phyloP scores from a whole-genome alignment of 30 jellyfish, hydroid and myxozoan species.

The Catostylus mosaicus region DNA sequence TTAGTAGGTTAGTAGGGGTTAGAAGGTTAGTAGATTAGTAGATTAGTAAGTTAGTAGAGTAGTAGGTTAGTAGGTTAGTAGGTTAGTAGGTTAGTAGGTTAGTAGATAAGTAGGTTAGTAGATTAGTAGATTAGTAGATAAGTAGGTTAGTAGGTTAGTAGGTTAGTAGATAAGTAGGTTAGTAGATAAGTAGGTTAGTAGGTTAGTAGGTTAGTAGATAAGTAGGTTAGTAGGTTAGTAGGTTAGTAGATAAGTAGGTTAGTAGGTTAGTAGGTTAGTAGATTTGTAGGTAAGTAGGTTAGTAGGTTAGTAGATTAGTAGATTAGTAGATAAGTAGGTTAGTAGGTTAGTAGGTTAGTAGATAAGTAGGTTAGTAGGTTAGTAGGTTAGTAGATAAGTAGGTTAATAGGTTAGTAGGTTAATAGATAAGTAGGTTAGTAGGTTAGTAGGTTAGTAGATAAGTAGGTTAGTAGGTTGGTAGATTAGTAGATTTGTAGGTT shows the following conservation, averaged over 20 bases:
- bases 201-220: neutral
- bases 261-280: neutral
- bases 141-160: too few species aligned
- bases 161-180: too few species aligned
- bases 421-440: slow-evolving; percentile 15
- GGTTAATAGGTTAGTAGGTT: slow-evolving; percentile 2
- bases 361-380: slow-evolving; percentile 25
- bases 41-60: too few species aligned
- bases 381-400: neutral
- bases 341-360: neutral
- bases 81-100: too few species aligned
- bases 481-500: neutral
- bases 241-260: neutral
- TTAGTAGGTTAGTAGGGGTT: too few species aligned
- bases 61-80: too few species aligned
- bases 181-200: neutral
- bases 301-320: neutral
- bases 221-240: neutral
- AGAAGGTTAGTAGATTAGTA: too few species aligned
- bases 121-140: too few species aligned
- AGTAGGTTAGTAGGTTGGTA: neutral
- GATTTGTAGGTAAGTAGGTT: neutral
- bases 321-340: neutral
- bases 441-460: slow-evolving; percentile 1
- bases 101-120: too few species aligned